A percentile compares a stretch with the other conserved stretches of the same genome.
phyloP scores from a whole-genome alignment of 2,113 vertebrate species.

The Toxotes jaculatrix region DNA sequence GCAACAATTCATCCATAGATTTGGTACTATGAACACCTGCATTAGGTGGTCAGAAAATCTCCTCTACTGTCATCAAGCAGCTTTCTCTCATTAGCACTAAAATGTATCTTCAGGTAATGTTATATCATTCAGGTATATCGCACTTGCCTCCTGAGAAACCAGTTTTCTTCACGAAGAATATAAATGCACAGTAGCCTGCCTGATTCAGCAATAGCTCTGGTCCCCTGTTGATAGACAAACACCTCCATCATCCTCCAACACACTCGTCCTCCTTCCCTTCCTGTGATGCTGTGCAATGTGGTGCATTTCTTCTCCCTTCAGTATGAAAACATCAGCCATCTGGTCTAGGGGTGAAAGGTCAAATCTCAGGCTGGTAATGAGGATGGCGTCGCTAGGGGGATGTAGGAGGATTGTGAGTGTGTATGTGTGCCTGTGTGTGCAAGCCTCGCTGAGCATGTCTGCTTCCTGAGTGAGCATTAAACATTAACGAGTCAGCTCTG shows the following conservation, averaged over 20 bases:
- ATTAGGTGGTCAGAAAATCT: neutral
- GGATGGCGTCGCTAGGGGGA: constrained; percentile 81
- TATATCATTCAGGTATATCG: neutral
- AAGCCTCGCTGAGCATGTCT: constrained; percentile 64
- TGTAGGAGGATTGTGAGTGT: constrained; percentile 53
- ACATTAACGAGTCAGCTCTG: constrained; percentile 79
- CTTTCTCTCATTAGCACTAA: neutral
- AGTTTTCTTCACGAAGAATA: constrained; percentile 11
- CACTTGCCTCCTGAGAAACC: neutral
- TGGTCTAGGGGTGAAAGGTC: constrained; percentile 80
- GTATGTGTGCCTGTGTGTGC: constrained; percentile 48
- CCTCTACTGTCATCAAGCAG: neutral
- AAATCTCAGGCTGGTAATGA: constrained; percentile 83
- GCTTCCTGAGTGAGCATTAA: constrained; percentile 83
- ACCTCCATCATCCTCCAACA: constrained; percentile 45
- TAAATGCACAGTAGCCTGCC: neutral
- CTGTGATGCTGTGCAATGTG: constrained; percentile 46
- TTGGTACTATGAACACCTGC: neutral
- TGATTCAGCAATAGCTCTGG: constrained; percentile 56
- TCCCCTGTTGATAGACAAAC: constrained; percentile 50
- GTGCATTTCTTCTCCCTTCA: constrained; percentile 66
- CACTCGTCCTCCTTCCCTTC: constrained; percentile 27
- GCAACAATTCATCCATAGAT: neutral
- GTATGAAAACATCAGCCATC: constrained; percentile 83
- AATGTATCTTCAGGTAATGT: neutral